phyloP scores from a whole-genome alignment of 2,888 invertebrate species.

The Cephus runcator region DNA sequence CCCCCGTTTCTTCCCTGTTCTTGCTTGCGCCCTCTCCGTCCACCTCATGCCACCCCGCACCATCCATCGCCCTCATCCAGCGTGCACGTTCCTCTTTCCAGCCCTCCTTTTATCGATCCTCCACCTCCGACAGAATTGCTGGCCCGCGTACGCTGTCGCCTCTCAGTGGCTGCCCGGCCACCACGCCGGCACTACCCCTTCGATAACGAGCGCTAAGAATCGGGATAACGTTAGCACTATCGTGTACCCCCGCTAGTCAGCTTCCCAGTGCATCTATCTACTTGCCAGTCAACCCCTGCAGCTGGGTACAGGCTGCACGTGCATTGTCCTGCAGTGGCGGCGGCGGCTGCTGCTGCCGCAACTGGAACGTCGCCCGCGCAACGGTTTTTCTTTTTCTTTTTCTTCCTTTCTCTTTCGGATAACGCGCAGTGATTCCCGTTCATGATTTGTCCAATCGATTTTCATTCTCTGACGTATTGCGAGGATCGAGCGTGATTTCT shows the following conservation, averaged over 20 bases:
- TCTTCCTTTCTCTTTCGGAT: not conserved
- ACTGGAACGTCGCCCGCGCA: not conserved
- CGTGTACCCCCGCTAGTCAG: not conserved
- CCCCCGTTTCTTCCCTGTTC: constrained; percentile 38
- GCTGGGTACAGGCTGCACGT: not conserved
- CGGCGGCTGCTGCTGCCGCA: not conserved
- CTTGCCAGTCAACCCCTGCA: not conserved
- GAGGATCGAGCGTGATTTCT: not conserved
- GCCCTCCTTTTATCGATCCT: constrained; percentile 58
- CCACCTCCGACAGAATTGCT: constrained; percentile 32
- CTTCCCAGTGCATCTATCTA: not conserved
- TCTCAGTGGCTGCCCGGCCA: constrained; percentile 63
- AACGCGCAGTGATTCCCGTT: not conserved
- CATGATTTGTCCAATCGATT: not conserved
- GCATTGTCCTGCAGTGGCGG: not conserved
- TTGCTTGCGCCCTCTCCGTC: constrained; percentile 23
- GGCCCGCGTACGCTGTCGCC: constrained; percentile 46
- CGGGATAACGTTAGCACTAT: not conserved
- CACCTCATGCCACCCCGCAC: constrained; percentile 1
- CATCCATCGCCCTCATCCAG: not conserved
- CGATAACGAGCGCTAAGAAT: constrained; percentile 29
- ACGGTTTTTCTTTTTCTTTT: not conserved
- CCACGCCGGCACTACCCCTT: constrained; percentile 58
- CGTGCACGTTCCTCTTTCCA: constrained; percentile 18
- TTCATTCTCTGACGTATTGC: not conserved